Percentiles rank a stretch among this genome's conserved stretches.
Evolutionary conservation across 2,113 vertebrate genomes (phyloP).

Genomic region (Percopsis transmontana): DNA sequence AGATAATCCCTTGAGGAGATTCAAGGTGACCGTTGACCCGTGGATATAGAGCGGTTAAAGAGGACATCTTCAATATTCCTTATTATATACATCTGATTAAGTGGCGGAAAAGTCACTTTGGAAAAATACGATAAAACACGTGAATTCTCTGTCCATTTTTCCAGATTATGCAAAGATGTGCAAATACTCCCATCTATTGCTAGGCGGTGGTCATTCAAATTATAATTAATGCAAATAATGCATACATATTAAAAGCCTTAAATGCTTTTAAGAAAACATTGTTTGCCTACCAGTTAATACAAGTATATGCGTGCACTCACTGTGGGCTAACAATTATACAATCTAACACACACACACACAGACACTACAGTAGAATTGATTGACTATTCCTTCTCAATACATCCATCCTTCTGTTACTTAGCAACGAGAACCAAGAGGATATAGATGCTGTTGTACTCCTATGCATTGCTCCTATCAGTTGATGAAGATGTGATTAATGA

Average conservation of each 20-base stretch:
- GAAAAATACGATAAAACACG: not conserved
- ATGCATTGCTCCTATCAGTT: slow-evolving; percentile 54
- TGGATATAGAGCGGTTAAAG: slow-evolving; percentile 31
- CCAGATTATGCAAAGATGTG: no score
- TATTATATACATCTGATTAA: slow-evolving; percentile 2
- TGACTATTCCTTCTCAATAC: slow-evolving; percentile 79
- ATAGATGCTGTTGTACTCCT: slow-evolving; percentile 68
- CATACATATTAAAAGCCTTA: no score
- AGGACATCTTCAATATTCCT: slow-evolving; percentile 5
- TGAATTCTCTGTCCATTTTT: not conserved
- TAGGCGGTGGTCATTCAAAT: no score
- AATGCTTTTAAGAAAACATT: no score
- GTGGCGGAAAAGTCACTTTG: slow-evolving; percentile 6
- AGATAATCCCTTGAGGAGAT: slow-evolving; percentile 45
- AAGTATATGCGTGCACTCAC: slow-evolving; percentile 21
- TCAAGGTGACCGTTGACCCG: slow-evolving; percentile 40
- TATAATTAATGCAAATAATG: no score
- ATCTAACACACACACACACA: not conserved
- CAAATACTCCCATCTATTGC: no score
- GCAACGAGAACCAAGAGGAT: slow-evolving; percentile 75
- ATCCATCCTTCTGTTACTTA: slow-evolving; percentile 82
- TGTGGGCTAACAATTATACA: not conserved
- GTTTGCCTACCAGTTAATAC: slow-evolving; percentile 10
- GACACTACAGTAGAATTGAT: slow-evolving; percentile 74
- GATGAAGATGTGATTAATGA: slow-evolving; percentile 64